Evolutionary conservation across 2,113 vertebrate species (phyloP).

Genomic region (Ptilorrhoa leucosticta): DNA sequence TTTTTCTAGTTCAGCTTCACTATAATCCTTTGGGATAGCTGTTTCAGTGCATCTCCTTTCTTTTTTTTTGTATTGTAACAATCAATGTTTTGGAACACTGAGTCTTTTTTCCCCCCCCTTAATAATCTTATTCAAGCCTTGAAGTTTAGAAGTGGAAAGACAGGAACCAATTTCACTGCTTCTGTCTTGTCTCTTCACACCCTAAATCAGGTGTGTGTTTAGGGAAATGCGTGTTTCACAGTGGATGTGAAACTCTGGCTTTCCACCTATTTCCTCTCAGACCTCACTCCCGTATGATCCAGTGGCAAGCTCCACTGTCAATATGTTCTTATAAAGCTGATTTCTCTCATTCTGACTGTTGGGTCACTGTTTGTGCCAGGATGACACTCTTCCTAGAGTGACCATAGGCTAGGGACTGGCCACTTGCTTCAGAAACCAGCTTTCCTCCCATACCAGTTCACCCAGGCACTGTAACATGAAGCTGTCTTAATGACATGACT

Average conservation of each 20-base stretch:
- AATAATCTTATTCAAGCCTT: neutral
- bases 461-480: neutral
- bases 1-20: neutral
- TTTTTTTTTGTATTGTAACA: neutral
- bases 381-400: neutral
- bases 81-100: neutral
- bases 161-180: neutral
- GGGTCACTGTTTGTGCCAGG: neutral
- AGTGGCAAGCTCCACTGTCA: neutral
- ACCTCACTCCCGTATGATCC: neutral
- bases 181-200: neutral
- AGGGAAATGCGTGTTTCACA: neutral
- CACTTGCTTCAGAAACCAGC: neutral
- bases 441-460: neutral
- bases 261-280: neutral
- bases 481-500: neutral
- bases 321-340: fast-evolving
- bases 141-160: neutral
- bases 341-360: neutral
- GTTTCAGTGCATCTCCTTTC: neutral
- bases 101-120: fast-evolving
- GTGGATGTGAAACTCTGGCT: neutral
- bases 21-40: neutral
- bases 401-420: too few species aligned
- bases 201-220: neutral